phyloP scores from a whole-genome alignment of 2,888 invertebrate genomes.

The Hemistola chrysoprasaria region DNA sequence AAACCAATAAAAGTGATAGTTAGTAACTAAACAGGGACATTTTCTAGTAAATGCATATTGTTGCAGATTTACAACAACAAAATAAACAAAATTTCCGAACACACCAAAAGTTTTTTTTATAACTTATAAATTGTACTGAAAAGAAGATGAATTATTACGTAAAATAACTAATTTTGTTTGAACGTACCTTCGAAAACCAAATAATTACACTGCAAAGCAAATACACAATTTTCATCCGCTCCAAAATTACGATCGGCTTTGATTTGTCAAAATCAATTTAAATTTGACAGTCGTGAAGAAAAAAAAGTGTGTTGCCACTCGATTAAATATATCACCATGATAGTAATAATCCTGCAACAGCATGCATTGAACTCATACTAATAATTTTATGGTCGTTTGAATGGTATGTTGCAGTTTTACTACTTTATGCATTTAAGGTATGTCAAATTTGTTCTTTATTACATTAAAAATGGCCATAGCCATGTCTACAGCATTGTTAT shows the following conservation, averaged over 20 bases:
- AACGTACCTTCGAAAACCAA: conserved; percentile 34
- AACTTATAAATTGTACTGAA: conserved; percentile 33
- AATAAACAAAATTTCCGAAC: conserved; percentile 31
- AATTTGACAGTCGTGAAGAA: conserved; percentile 23
- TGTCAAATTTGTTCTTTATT: too few species aligned
- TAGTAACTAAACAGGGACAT: conserved; percentile 30
- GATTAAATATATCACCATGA: conserved; percentile 2
- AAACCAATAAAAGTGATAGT: conserved; percentile 32
- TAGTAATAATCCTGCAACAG: conserved; percentile 4
- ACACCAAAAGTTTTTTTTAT: conserved; percentile 31
- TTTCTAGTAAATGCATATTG: conserved; percentile 23
- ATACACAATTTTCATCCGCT: conserved; percentile 31
- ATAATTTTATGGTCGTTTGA: not conserved
- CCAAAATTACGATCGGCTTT: conserved; percentile 17
- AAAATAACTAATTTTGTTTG: conserved; percentile 32
- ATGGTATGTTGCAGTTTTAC: conserved; percentile 1
- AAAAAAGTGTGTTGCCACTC: conserved; percentile 12
- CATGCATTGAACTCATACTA: conserved; percentile 2
- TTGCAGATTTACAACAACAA: conserved; percentile 32
- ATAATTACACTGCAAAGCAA: conserved; percentile 33
- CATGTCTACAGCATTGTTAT: too few species aligned
- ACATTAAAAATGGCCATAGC: too few species aligned
- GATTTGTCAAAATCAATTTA: conserved; percentile 19
- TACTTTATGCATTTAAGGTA: too few species aligned
- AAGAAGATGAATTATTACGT: conserved; percentile 37